phyloP scores from a whole-genome alignment of 1,140 invertebrate genomes.

The Zaprionus inermis region DNA sequence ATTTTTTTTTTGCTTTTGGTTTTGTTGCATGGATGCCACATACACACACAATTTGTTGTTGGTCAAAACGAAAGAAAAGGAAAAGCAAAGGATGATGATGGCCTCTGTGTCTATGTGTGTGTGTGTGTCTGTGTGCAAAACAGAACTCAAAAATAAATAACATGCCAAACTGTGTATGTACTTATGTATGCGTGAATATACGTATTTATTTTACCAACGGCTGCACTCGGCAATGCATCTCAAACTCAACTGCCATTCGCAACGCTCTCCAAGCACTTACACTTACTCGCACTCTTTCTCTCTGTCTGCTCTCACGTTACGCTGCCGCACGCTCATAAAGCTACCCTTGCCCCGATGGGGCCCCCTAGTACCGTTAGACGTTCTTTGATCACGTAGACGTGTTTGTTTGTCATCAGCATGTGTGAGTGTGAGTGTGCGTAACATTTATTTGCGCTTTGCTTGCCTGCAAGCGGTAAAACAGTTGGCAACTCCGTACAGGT shows the following conservation, averaged over 20 bases:
- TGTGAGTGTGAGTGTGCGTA: constrained; percentile 16
- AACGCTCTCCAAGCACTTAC: constrained; percentile 8
- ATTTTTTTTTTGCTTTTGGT: constrained; percentile 13
- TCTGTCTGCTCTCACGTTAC: constrained; percentile 15
- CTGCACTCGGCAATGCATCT: constrained; percentile 33
- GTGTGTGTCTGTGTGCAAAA: constrained; percentile 10
- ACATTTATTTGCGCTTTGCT: constrained; percentile 42
- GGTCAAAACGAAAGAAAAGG: constrained; percentile 8
- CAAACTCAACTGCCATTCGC: constrained; percentile 29
- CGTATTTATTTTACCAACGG: constrained; percentile 19
- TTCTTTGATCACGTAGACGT: constrained; percentile 53
- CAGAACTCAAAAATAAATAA: constrained; percentile 32
- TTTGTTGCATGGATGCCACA: constrained; percentile 25
- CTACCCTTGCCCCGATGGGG: constrained; percentile 15
- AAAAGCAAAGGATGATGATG: constrained; percentile 1
- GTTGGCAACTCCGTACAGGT: constrained; percentile 34
- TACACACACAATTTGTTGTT: constrained; percentile 24
- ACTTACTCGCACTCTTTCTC: constrained; percentile 4
- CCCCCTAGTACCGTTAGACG: constrained; percentile 25
- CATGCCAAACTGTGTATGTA: constrained; percentile 10
- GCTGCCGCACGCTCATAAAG: constrained; percentile 22
- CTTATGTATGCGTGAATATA: not conserved
- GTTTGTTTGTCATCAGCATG: constrained; percentile 38
- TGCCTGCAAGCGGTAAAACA: constrained; percentile 20
- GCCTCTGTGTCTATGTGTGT: not conserved